A percentile compares a stretch with the other conserved stretches of the same genome.
These are phyloP conservation scores for Pycnomerus fuliginosus DNA, from an alignment of 2,888 invertebrate species.

Conservation along the genomic window DNA sequence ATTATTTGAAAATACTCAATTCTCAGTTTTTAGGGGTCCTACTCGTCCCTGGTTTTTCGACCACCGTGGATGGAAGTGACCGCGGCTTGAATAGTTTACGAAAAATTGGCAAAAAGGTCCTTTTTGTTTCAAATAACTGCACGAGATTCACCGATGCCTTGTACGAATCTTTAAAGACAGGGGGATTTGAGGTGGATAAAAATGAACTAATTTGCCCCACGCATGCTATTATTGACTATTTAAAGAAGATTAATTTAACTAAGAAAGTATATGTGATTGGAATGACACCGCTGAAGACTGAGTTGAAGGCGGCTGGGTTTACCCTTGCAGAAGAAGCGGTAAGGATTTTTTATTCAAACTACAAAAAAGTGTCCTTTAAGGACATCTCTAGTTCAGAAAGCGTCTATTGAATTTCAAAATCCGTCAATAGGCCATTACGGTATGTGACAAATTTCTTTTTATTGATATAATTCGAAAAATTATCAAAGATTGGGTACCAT, in stretches of 20 bases:
- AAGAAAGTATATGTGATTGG: slow-evolving; percentile 12
- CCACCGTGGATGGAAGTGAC: slow-evolving; percentile 50
- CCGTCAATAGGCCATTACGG: too few species aligned
- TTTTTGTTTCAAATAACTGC: slow-evolving; percentile 39
- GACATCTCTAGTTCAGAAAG: too few species aligned
- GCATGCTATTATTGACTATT: slow-evolving; percentile 5
- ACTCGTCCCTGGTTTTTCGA: slow-evolving; percentile 58
- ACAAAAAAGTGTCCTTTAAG: background rate
- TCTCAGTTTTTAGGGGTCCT: background rate
- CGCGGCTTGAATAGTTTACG: slow-evolving; percentile 54
- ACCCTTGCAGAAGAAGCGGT: slow-evolving; percentile 5
- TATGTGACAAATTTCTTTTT: too few species aligned
- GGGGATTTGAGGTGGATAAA: slow-evolving; percentile 8
- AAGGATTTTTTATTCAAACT: background rate
- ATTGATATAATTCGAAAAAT: too few species aligned
- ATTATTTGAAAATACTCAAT: slow-evolving; percentile 1
- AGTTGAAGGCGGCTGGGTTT: slow-evolving; percentile 7
- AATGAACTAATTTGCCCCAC: slow-evolving; percentile 8
- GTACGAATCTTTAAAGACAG: slow-evolving; percentile 49
- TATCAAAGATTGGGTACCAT: too few species aligned
- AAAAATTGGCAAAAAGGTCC: slow-evolving; percentile 43
- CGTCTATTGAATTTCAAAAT: too few species aligned
- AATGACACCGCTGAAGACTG: slow-evolving; percentile 4
- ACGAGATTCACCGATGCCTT: slow-evolving; percentile 51
- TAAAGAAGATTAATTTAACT: slow-evolving; percentile 7